These are phyloP conservation scores for Myotis pilosus DNA, from an alignment of 2,797 vertebrate species.

Conservation along the genomic window DNA sequence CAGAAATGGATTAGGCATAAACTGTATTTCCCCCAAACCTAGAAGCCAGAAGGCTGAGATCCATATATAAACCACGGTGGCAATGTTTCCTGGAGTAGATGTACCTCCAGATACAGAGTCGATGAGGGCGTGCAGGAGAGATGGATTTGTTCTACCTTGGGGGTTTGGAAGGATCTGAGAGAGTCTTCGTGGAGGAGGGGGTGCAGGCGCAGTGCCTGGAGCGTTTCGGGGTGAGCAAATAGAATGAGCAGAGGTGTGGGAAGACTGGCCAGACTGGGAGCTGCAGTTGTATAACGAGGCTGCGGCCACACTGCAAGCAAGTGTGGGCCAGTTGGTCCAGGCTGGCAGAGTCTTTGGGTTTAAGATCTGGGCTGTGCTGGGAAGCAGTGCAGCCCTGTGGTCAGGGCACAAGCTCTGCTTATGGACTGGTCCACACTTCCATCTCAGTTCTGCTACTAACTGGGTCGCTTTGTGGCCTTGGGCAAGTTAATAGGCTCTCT, in stretches of 20 bases:
- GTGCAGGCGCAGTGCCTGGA: background rate
- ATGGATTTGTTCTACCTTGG: background rate
- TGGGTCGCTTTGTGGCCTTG: background rate
- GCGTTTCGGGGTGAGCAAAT: background rate
- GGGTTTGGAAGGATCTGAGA: background rate
- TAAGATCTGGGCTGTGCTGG: background rate
- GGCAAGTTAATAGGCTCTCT: background rate
- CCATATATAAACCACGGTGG: no score
- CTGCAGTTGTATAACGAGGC: background rate
- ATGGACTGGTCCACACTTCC: background rate
- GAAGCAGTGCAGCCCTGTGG: background rate
- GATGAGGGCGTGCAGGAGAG: background rate
- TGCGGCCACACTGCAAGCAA: background rate
- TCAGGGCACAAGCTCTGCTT: background rate
- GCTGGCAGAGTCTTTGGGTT: background rate
- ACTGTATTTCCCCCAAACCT: background rate
- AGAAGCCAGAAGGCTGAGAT: background rate
- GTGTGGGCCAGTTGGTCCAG: fast-evolving
- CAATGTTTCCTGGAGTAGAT: background rate
- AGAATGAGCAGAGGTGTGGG: background rate
- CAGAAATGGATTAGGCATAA: background rate
- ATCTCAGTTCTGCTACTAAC: background rate
- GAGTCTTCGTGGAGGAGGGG: background rate
- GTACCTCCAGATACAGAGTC: background rate
- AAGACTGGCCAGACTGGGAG: background rate